phyloP scores from a whole-genome alignment of 2,797 vertebrate species.

The Tamandua tetradactyla region DNA sequence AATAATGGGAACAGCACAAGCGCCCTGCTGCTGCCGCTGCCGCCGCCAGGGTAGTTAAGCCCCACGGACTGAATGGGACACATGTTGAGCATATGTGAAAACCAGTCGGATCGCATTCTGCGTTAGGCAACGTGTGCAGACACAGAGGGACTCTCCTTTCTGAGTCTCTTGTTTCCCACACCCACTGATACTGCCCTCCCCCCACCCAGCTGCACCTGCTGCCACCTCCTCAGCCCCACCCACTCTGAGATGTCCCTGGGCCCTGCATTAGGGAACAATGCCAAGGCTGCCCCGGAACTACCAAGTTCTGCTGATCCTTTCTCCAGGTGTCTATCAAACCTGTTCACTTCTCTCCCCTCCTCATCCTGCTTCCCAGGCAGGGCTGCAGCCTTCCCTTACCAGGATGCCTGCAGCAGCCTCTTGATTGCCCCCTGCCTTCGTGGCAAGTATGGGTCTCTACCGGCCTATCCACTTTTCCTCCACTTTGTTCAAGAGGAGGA shows the following conservation, averaged over 20 bases:
- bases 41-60: no score
- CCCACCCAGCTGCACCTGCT: not conserved
- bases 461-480: not conserved
- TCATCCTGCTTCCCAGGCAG: not conserved
- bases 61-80: rapidly evolving
- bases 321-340: not conserved
- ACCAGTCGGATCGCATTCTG: constrained; percentile 58
- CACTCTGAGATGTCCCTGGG: not conserved
- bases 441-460: rapidly evolving
- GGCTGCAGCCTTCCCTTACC: not conserved
- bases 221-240: not conserved
- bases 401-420: not conserved
- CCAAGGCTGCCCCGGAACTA: not conserved
- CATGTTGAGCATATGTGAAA: not conserved
- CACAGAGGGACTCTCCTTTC: not conserved
- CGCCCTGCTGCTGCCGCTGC: not conserved
- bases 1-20: not conserved
- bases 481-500: not conserved
- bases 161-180: constrained; percentile 12
- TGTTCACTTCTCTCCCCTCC: no score
- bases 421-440: not conserved
- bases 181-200: not conserved
- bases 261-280: not conserved
- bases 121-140: not conserved
- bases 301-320: not conserved